Base-by-base conservation (phyloP, 1,140 invertebrate species). In the Psix sp. region DNA sequence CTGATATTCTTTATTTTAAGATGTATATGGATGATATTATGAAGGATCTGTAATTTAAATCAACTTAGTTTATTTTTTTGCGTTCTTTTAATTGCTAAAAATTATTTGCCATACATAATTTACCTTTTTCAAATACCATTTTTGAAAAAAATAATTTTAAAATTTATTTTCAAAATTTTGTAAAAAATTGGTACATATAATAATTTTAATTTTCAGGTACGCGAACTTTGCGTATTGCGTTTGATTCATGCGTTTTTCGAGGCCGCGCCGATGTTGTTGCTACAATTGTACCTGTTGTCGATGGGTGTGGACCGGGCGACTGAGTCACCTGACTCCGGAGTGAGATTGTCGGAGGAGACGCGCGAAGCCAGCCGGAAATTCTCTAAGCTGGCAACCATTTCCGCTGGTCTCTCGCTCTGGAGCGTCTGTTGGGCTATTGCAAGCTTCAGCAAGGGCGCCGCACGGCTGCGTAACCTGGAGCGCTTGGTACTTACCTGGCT, bases 371-470 rank as follows among this genome's bases (percentile, higher is more conserved):
- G 74, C 31, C n/a, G n/a, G 7, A 84, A 93, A 56, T 90, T 94
- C 54, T 91, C 90, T 20, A 92, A 96, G 81, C 81, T 96, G 46
- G 93, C 94, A 70, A 90, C 93, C 35, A 93, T 96, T n/a, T 94
- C 94, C 0, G 92, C 93, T 2, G 90, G 91, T 0, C 86, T 96
- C 5, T 95, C 94, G 1, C 84, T 97, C 3, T 93, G 96, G 87
- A 94, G 92, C 59, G 92, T 96, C 14, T 95, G 94, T 78, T 97
- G 95, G 95, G 93, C 94, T 14, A 87, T 97, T 13, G 95, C 95
- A 11, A 96, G 94, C 49, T 97, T 96, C 83, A 95, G 93, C 78
- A 96, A 96, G 86, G 94, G 95, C 82, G 91, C 95, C n/a, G 86
- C 84, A 14, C 86, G 93, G 0, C 84, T 91, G 66, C 90, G 92